These are phyloP conservation scores for Fregetta grallaria DNA, from an alignment of 2,113 vertebrate genomes.

Conservation along the genomic window DNA sequence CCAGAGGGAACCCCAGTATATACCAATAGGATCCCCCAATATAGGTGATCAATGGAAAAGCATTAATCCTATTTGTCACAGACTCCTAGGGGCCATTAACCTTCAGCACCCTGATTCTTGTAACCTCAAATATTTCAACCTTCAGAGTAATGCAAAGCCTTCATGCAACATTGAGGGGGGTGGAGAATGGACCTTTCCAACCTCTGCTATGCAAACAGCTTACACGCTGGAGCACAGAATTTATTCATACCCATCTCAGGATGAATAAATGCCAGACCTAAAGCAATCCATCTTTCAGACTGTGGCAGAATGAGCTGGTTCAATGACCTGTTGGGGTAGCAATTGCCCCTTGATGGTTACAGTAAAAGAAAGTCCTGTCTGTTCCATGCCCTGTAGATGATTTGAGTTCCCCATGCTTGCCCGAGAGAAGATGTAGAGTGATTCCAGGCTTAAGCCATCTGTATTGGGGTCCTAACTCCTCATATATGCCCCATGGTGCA, in stretches of 20 bases:
- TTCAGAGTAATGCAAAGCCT: not conserved
- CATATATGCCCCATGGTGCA: not conserved
- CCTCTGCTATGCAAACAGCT: not conserved
- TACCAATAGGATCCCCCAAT: not conserved
- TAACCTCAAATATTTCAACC: not conserved
- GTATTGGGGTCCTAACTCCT: not conserved
- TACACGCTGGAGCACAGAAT: not conserved
- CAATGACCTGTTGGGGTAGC: not conserved
- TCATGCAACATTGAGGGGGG: not conserved
- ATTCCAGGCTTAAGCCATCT: not conserved
- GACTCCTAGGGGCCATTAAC: not conserved
- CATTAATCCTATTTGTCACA: not conserved
- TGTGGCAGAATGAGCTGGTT: not conserved
- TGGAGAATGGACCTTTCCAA: not conserved
- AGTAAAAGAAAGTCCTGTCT: not conserved
- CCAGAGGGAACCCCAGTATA: not conserved
- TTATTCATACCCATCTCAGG: not conserved
- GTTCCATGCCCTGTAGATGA: not conserved
- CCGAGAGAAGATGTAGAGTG: not conserved
- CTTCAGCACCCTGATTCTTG: not conserved
- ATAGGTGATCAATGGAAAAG: not conserved
- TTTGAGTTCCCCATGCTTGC: not conserved
- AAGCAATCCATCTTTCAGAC: conserved; percentile 1
- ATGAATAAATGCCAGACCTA: not conserved
- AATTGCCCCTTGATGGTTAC: conserved; percentile 1